Evolutionary conservation across 2,797 vertebrate genomes (phyloP).

Genomic region (Stomatorhinus walkeri): DNA sequence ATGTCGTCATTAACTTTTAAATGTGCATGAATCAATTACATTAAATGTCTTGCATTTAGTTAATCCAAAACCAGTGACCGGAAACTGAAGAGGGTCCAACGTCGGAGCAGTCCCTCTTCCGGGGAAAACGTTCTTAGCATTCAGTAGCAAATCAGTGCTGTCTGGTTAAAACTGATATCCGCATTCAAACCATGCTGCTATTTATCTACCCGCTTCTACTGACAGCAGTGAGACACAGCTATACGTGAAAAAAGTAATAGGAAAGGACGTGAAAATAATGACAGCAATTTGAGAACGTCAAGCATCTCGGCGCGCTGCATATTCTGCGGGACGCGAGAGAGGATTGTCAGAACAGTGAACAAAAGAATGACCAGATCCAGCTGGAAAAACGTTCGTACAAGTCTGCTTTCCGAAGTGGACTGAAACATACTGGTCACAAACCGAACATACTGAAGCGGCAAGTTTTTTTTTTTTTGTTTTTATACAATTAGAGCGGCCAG

Average conservation of each 20-base stretch:
- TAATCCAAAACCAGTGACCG: neutral
- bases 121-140: neutral
- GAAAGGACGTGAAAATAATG: neutral
- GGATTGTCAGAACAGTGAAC: neutral
- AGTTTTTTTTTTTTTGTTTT: neutral
- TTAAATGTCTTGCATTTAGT: conserved; percentile 3
- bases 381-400: neutral
- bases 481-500: neutral
- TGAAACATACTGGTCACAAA: neutral
- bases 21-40: conserved; percentile 3
- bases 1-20: neutral
- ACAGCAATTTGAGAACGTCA: neutral
- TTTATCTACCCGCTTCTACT: neutral
- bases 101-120: no score
- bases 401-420: neutral
- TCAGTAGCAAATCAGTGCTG: neutral
- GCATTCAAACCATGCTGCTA: neutral
- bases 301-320: neutral
- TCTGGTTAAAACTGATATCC: neutral
- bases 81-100: neutral
- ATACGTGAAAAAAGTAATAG: neutral
- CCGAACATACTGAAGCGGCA: neutral
- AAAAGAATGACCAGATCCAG: neutral
- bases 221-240: neutral
- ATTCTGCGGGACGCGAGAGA: neutral